Evolutionary conservation across 2,797 vertebrate species (phyloP), one percentile per base, ranked within the genome.

Genomic region (Phoxinus dragarum): DNA sequence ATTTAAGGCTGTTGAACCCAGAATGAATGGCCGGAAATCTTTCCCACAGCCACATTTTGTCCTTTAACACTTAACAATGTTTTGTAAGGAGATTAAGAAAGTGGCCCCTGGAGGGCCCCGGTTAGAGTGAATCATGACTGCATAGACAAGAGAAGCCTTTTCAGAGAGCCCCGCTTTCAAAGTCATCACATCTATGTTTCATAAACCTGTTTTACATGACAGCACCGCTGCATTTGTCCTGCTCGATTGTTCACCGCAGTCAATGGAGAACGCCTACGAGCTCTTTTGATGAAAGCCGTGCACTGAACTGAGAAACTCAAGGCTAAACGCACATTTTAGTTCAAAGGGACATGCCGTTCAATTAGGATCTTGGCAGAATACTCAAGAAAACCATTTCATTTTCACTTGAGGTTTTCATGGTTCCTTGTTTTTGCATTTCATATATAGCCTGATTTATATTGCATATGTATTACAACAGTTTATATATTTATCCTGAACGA

Each of bases 21-120:
- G 73, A 87, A 92, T 87, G 86, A 91, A 93, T 90, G 89, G 88
- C 82, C 88, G 87, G 69, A 86, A 92, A 90, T 87, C 87, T 86
- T 89, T 89, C 75, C 66, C 61, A 64, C 19, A 21, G 80, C 74
- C 86, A 72, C 71, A 64, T 79, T 82, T 56, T 88, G 87, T 91
- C 84, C 80, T 88, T 86, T 72, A 85, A 85, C 85, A 89, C 89
- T 89, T 90, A 71, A 80, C 68, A 89, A 89, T 87, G 88, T 91
- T 89, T 89, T 49, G 86, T 40, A 84, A 69, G 66, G 36, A 31
- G 73, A 88, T 88, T 81, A 87, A 80, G 85, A 82, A 88, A 87
- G 84, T 40, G 21, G 69, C 27, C 77, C 77, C 87, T 2, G 40
- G 61, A 86, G 84, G 76, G 71, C 38, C 17, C 42, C 19, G 0